Percentiles rank a stretch among this genome's conserved stretches.
Conservation (phyloP, 2,888 invertebrate species). For the Steinernema carpocapsae region DNA sequence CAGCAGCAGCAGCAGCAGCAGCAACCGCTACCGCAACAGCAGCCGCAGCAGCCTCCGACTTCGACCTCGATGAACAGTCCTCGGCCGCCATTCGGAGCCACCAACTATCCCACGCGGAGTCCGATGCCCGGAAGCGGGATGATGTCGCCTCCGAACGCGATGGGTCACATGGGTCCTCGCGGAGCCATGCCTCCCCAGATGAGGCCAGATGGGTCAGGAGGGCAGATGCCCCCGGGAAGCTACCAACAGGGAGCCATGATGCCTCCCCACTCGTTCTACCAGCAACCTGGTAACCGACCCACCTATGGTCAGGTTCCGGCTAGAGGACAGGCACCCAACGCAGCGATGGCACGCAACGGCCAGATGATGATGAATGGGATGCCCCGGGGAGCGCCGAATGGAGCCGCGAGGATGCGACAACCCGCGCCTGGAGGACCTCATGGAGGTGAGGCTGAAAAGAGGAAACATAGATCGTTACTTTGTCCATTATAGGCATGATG, state of each 20-base stretch:
- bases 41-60: slow-evolving; percentile 31
- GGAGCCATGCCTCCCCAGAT: slow-evolving; percentile 12
- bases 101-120: slow-evolving; percentile 7
- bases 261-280: slow-evolving; percentile 17
- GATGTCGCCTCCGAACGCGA: background rate
- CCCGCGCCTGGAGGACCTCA: slow-evolving; percentile 7
- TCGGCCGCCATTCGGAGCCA: slow-evolving; percentile 37
- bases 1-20: slow-evolving; percentile 25
- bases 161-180: slow-evolving; percentile 17
- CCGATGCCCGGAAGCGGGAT: slow-evolving; percentile 14
- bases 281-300: background rate
- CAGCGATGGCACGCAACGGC: background rate
- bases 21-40: slow-evolving; percentile 12
- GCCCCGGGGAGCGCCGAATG: background rate
- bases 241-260: slow-evolving; percentile 9
- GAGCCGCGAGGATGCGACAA: slow-evolving; percentile 1
- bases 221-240: slow-evolving; percentile 15
- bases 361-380: slow-evolving; percentile 22
- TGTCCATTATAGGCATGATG: slow-evolving; percentile 16
- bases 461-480: too few species aligned
- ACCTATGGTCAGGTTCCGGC: background rate
- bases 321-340: background rate
- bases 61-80: slow-evolving; percentile 50
- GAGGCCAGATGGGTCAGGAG: background rate
- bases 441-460: background rate